A percentile compares a stretch with the other conserved stretches of the same genome.
phyloP scores from a whole-genome alignment of 2,797 vertebrate genomes.

The Trachurus trachurus region DNA sequence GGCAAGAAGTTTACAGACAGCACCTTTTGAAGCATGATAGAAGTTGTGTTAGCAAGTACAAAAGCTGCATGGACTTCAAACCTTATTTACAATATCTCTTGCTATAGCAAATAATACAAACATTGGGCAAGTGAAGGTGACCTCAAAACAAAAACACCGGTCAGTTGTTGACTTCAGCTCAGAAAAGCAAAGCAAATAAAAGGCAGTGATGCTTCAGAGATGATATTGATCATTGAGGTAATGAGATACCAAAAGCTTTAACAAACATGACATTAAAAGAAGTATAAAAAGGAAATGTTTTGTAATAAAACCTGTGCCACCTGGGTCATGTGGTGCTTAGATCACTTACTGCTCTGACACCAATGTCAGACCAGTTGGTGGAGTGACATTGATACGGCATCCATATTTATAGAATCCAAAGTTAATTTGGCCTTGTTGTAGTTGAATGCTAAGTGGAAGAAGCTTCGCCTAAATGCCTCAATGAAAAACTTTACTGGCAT shows the following conservation, averaged over 20 bases:
- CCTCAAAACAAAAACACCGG: not conserved
- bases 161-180: not conserved
- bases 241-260: not conserved
- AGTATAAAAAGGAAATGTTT: not conserved
- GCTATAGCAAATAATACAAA: conserved; percentile 13
- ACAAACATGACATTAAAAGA: not conserved
- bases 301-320: not conserved
- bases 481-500: not conserved
- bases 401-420: conserved; percentile 22
- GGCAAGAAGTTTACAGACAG: too few relatives aligned
- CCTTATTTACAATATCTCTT: not conserved
- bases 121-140: not conserved
- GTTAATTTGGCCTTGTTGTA: conserved; percentile 25
- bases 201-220: not conserved
- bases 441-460: conserved; percentile 7
- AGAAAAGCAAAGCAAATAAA: not conserved
- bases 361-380: conserved; percentile 9
- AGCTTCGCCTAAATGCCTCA: conserved; percentile 13
- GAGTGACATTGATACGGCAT: not conserved
- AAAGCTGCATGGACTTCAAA: not conserved
- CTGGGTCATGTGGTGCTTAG: not conserved
- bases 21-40: not conserved
- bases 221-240: not conserved
- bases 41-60: not conserved
- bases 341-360: not conserved